Conservation (phyloP, 2,888 invertebrate genomes). For the Endotricha flammealis region DNA sequence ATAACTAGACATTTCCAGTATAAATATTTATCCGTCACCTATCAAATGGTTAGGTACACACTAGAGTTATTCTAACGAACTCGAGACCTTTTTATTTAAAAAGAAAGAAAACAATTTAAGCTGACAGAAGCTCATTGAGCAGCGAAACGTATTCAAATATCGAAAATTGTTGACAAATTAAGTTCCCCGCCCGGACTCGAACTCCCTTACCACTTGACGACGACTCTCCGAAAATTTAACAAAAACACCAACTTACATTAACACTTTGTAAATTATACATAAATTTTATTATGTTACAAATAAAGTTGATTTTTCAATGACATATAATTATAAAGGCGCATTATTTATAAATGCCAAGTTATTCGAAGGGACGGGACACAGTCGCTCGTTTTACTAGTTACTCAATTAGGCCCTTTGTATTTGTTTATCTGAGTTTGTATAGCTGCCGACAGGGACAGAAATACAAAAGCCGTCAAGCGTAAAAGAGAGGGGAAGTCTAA, state of each 20-base stretch:
- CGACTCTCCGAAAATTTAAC: constrained; percentile 65
- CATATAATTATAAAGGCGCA: constrained; percentile 17
- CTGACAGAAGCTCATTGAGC: constrained; percentile 75
- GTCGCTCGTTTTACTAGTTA: constrained; percentile 77
- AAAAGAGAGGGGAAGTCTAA: constrained; percentile 45
- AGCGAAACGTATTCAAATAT: constrained; percentile 77
- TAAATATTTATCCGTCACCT: constrained; percentile 1
- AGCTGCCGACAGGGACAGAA: constrained; percentile 47
- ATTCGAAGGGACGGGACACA: constrained; percentile 68
- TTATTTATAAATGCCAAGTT: constrained; percentile 37
- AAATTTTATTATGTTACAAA: constrained; percentile 15
- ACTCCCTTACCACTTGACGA: constrained; percentile 75
- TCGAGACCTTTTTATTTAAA: constrained; percentile 47
- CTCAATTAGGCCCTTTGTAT: constrained; percentile 80
- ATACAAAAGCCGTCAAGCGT: constrained; percentile 21
- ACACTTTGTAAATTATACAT: constrained; percentile 9
- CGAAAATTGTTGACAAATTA: constrained; percentile 79
- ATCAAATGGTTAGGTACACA: constrained; percentile 11
- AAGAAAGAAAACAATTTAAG: constrained; percentile 70
- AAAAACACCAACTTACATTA: constrained; percentile 29
- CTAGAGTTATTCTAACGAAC: constrained; percentile 26
- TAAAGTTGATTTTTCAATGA: constrained; percentile 29
- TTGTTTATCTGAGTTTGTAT: constrained; percentile 78
- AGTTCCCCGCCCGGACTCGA: constrained; percentile 66
- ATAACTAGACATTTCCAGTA: background rate